Evolutionary conservation across 2,797 vertebrate genomes (phyloP), one percentile per base, ranked within the genome.

Genomic region (Acipenser ruthenus): DNA sequence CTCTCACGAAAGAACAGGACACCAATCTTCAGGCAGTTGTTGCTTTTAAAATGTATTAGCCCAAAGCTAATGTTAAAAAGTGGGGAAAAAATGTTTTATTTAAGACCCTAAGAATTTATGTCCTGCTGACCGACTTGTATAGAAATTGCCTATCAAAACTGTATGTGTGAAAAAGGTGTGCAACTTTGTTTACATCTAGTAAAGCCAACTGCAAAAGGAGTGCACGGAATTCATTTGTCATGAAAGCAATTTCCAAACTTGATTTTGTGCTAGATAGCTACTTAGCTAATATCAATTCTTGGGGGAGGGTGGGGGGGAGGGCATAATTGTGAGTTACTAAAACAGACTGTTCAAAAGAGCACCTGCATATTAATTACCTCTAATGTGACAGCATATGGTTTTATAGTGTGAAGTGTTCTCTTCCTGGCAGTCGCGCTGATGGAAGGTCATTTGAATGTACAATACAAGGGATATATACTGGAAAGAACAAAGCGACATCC

Each of bases 361-460:
- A 81, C 83, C 80, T 74, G 73, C 76, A 79, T 86, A 88, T 81
- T 84, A 86, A 89, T 88, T 86, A 82, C 85, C 83, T 88, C 86
- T 84, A 84, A 86, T 86, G 80, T 72, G 78, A 80, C 74, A 73
- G 83, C 58, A 74, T 83, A 81, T 77, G 82, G 80, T 82, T 84
- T 68, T 65, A 61, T 67, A 62, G 47, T 62, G 13, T 62, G 6
- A 62, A 23, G 47, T 62, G 18, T 62, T 6, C 60, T 37, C 10
- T 18, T 6, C 18, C 18, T 37, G 18, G 60, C 60, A 62, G 60
- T 7, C n/a, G 7, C 47, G 8, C 13, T 48, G 47, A 10, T 6
- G 60, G 48, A 62, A 62, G 8, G 6, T 62, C 5, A 62, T 62
- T 62, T 37, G 60, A 37, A 37, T 62, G 13, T 62, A 48, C 9